Base-by-base conservation (phyloP, 1,140 invertebrate genomes). In the Drepana arcuata region DNA sequence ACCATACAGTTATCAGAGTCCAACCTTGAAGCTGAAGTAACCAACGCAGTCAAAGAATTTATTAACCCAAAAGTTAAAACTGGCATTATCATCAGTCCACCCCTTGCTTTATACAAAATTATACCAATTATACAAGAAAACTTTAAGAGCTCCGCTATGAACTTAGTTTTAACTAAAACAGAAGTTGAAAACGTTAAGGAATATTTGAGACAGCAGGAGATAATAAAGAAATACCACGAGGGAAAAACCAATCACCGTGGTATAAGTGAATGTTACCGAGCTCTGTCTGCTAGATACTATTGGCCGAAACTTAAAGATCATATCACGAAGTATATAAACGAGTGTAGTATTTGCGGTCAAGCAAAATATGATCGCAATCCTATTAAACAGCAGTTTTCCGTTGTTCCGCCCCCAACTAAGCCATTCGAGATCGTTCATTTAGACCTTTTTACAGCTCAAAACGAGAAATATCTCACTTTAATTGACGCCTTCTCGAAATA, bases 201-300 rank as follows among this genome's bases (percentile, higher is more conserved):
- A 7, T 43, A 39, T 7, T 10, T 43, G 9, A 7, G 24, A 6
- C 48, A 50, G 9, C 33, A 41, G 13, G 41, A 41, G 13, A 50
- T 50, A 2, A 50, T 50, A 12, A 31, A 28, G 6, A 27, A 40
- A 0, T 50, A 50, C 10, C 48, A 50, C 18, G 36, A 50, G 2
- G 48, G 48, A 25, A 50, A 50, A 34, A 50, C 41, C 0, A 50
- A 50, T 16, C 48, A 50, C 13, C 33, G 48, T 2, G 41, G 48
- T 14, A 50, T 41, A 7, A 37, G 27, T 14, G 41, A 45, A 38
- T 37, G 23, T 13, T 38, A 33, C 14, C 14, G 41, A 16, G 29
- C 41, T 3, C 15, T 50, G 16, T 34, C 41, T 7, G n/a, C n/a
- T 0, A 28, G 14, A 3, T 45, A 45, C n/a, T 50, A 21, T 13